These are phyloP conservation scores for Drosophila stalkeri DNA, from an alignment of 2,888 invertebrate genomes.

Conservation along the genomic window DNA sequence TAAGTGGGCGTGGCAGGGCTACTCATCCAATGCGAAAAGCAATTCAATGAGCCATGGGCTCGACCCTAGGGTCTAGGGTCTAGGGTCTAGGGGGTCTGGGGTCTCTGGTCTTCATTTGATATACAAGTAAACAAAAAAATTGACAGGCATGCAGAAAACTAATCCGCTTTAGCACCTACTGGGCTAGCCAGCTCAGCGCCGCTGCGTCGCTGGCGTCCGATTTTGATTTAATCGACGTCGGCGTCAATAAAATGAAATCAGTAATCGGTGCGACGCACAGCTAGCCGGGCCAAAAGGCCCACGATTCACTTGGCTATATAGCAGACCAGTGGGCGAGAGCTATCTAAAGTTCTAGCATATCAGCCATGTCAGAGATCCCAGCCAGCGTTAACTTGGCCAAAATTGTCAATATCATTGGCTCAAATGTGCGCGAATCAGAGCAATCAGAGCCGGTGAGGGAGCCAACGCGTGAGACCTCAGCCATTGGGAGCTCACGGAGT, in stretches of 20 bases:
- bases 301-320: not conserved
- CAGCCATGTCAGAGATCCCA: conserved; percentile 29
- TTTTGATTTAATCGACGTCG: conserved; percentile 77
- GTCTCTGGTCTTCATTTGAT: not conserved
- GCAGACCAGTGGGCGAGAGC: too few relatives aligned
- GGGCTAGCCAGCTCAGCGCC: conserved; percentile 51
- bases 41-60: conserved; percentile 11
- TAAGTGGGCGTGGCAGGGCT: conserved; percentile 4
- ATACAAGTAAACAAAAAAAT: conserved; percentile 36
- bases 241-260: conserved; percentile 67
- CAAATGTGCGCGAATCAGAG: conserved; percentile 53
- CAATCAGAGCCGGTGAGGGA: not conserved
- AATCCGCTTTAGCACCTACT: conserved; percentile 76
- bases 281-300: conserved; percentile 31
- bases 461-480: not conserved
- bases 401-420: conserved; percentile 75
- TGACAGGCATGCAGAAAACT: conserved; percentile 77
- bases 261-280: conserved; percentile 57
- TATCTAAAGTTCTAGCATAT: conserved; percentile 9
- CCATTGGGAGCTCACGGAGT: conserved; percentile 23
- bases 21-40: conserved; percentile 10
- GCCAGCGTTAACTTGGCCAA: conserved; percentile 62
- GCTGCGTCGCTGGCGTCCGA: conserved; percentile 54
- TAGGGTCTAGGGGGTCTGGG: not conserved
- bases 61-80: not conserved